Conservation (phyloP, 2,113 vertebrate genomes). For the Piaya cayana region DNA sequence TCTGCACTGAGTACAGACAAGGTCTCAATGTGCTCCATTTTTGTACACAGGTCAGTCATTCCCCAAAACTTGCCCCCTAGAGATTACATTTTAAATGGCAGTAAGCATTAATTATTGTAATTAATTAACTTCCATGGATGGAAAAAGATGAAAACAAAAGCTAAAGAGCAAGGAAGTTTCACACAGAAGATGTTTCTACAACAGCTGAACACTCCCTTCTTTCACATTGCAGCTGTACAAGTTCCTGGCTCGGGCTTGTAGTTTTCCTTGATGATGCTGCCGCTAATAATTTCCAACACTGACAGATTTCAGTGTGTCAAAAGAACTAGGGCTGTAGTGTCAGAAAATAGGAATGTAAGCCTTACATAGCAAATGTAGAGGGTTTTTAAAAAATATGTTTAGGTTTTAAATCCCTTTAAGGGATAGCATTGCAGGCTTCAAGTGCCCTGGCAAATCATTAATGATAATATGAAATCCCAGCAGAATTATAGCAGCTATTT, state of each 20-base stretch:
- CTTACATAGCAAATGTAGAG: not conserved
- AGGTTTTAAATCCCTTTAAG: slow-evolving; percentile 52
- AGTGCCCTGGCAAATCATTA: slow-evolving; percentile 51
- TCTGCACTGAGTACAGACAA: not conserved
- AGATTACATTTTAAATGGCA: not conserved
- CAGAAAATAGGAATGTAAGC: slow-evolving; percentile 29
- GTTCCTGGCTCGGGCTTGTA: not conserved
- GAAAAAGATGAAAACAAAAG: not conserved
- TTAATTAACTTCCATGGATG: not conserved
- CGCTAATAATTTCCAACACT: slow-evolving; percentile 17
- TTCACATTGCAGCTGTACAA: not conserved
- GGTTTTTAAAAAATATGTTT: slow-evolving; percentile 19
- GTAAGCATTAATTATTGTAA: not conserved
- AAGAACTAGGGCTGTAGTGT: slow-evolving; percentile 22
- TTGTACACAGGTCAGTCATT: not conserved
- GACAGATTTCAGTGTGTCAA: not conserved
- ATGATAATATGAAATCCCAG: slow-evolving; percentile 50
- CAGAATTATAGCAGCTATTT: slow-evolving; percentile 47
- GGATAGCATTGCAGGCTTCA: slow-evolving; percentile 17
- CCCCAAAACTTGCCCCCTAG: not conserved
- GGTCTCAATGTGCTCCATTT: not conserved
- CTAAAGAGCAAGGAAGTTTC: not conserved
- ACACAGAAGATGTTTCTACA: not conserved
- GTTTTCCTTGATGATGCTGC: not conserved
- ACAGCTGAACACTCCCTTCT: not conserved